Evolutionary conservation across 2,888 invertebrate genomes (phyloP).

Genomic region (Coelinius sp.): DNA sequence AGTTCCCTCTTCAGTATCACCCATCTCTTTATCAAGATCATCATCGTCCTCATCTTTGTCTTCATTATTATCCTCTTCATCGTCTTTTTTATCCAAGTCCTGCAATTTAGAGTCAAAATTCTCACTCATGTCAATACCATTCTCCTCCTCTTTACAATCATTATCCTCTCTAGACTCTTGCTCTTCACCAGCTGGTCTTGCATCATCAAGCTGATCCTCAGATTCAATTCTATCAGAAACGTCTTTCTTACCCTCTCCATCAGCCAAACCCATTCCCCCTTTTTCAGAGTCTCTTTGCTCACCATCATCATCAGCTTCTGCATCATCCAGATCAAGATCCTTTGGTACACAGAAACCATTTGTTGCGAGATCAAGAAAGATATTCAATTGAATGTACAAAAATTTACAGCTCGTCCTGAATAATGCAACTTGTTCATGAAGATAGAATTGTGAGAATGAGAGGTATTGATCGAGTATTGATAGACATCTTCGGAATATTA

Average conservation of each 20-base stretch:
- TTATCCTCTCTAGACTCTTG: conserved; percentile 78
- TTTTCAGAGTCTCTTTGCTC: conserved; percentile 74
- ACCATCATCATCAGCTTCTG: conserved; percentile 73
- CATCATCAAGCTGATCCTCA: conserved; percentile 95
- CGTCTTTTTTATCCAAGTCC: conserved; percentile 81
- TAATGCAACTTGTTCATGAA: conserved; percentile 83
- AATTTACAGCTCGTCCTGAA: conserved; percentile 88
- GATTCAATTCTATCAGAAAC: conserved; percentile 93
- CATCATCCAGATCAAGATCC: conserved; percentile 84
- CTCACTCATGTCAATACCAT: conserved; percentile 96
- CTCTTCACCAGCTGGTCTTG: conserved; percentile 85
- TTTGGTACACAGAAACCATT: conserved; percentile 95
- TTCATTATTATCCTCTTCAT: conserved; percentile 75
- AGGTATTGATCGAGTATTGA: conserved; percentile 86
- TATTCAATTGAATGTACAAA: conserved; percentile 83
- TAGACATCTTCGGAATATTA: conserved; percentile 71
- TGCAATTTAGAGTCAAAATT: conserved; percentile 93
- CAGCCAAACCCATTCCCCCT: conserved; percentile 90
- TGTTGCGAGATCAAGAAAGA: conserved; percentile 86
- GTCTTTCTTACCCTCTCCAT: conserved; percentile 94
- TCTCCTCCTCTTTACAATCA: conserved; percentile 89
- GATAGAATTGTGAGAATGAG: conserved; percentile 82
- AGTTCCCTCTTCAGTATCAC: conserved; percentile 90
- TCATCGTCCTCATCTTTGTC: conserved; percentile 80
- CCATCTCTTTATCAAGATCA: conserved; percentile 96